Base-by-base conservation (phyloP, 2,797 vertebrate species). In the Phrynocephalus forsythii region DNA sequence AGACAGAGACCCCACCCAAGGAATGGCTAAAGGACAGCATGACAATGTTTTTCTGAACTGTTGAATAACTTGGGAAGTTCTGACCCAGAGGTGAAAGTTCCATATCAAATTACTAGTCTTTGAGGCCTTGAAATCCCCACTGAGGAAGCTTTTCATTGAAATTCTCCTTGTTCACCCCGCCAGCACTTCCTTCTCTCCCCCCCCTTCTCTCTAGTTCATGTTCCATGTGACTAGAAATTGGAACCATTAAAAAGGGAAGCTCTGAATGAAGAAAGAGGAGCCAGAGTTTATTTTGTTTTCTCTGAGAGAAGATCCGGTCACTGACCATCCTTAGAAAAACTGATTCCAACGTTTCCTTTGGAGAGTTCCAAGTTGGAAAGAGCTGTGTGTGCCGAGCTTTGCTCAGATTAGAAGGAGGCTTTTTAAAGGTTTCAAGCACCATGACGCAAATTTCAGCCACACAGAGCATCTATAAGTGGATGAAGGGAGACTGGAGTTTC, bases 211-310 rank as follows among this genome's bases (percentile, higher is more conserved):
- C 63, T 84, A 63, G 68, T 85, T 91, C 85, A 2, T 67, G 85
- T 90, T 95, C 93, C 89, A 85, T 93, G 90, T 90, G 91, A 94
- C 91, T 93, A 92, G 90, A 89, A 93, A 88, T 92, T 84, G 92
- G 90, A 94, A 94, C 91, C 91, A 92, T 93, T 94, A 93, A 91
- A 95, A 94, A 95, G 87, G 78, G 88, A 93, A 81, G 33, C 89
- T 92, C 90, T 92, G 90, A 89, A 88, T 85, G 30, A 81, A 93
- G 94, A 93, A 82, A 94, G 94, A 94, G 92, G 93, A 91, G 85
- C 33, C 86, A 81, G 72, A 88, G 87, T 90, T 91, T 90, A 88
- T 92, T 95, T 95, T 95, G 95, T 91, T 95, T 95, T 93, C 91
- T 84, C 60, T 94, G 91, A 93, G 88, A 92, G 95, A 94, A 91